These are phyloP conservation scores for Siderastrea siderea DNA, from an alignment of 92 coral and sea anemone genomes.

Conservation along the genomic window DNA sequence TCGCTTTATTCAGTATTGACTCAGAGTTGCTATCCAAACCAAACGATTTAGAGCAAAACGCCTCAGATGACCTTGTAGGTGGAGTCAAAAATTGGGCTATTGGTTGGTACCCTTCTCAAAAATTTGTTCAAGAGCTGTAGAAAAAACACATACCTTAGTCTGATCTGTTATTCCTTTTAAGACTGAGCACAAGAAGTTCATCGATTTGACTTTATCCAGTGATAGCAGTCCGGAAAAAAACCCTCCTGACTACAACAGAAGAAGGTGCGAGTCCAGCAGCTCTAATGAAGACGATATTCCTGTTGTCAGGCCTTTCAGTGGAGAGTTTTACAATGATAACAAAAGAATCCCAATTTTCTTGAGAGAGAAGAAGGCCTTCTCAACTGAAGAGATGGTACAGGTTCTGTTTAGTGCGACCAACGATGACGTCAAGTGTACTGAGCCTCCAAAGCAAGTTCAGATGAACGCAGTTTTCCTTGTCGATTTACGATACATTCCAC, in stretches of 20 bases:
- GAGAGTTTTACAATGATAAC: background rate
- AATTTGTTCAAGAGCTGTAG: too few relatives aligned
- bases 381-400: background rate
- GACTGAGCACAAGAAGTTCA: background rate
- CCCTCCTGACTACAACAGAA: background rate
- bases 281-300: background rate
- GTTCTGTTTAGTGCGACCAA: background rate
- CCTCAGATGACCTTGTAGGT: too few relatives aligned
- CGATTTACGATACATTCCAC: background rate
- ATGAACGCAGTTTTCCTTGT: background rate
- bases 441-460: background rate
- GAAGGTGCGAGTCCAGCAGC: background rate
- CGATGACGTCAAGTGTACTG: background rate
- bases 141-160: background rate
- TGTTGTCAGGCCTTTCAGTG: background rate
- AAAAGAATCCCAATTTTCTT: background rate
- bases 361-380: background rate
- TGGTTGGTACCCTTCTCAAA: too few relatives aligned
- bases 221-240: background rate
- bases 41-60: too few relatives aligned
- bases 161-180: background rate
- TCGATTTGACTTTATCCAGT: background rate
- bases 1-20: too few relatives aligned
- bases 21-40: too few relatives aligned
- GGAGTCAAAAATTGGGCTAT: too few relatives aligned